phyloP scores from a whole-genome alignment of 2,113 vertebrate genomes.

The Myotis brandtii region DNA sequence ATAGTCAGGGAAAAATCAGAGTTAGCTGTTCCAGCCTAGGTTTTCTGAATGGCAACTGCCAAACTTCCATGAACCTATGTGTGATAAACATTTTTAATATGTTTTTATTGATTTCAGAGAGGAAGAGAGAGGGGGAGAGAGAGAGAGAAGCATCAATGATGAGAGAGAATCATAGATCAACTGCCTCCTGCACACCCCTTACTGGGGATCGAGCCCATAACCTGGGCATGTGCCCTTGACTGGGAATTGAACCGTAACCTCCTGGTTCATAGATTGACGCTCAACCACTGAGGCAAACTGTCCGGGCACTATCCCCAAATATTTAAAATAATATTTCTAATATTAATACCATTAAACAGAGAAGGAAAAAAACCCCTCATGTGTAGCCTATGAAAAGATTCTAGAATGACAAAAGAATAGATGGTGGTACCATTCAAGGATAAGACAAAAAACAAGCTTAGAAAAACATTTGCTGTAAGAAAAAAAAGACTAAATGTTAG shows the following conservation, averaged over 20 bases:
- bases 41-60: neutral
- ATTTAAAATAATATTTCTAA: neutral
- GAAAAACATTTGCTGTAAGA: neutral
- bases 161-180: too few relatives aligned
- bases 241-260: too few relatives aligned
- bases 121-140: too few relatives aligned
- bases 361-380: fast-evolving
- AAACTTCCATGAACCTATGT: neutral
- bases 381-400: neutral
- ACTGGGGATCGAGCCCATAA: too few relatives aligned
- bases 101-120: too few relatives aligned
- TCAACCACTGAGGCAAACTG: too few relatives aligned
- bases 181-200: too few relatives aligned
- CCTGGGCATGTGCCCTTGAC: too few relatives aligned
- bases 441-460: neutral
- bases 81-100: neutral
- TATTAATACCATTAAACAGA: constrained; percentile 21
- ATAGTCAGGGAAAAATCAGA: neutral
- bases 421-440: neutral
- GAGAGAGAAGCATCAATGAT: too few relatives aligned
- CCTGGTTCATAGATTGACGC: too few relatives aligned
- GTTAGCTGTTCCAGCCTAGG: neutral
- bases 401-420: neutral
- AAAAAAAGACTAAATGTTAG: constrained; percentile 38
- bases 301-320: too few relatives aligned